phyloP scores from a whole-genome alignment of 2,797 vertebrate genomes.

The Hipposideros larvatus region DNA sequence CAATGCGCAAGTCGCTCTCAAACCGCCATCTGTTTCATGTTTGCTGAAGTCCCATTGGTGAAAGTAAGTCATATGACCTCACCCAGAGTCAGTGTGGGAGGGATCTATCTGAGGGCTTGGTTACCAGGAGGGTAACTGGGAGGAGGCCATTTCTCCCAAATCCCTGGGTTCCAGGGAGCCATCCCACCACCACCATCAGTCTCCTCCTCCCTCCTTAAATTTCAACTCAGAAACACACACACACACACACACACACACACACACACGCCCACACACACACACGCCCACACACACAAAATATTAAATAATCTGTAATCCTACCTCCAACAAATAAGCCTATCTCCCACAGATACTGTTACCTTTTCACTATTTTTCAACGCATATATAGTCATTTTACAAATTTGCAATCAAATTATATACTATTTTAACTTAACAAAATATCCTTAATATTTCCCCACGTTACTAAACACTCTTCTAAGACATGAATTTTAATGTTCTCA shows the following conservation, averaged over 20 bases:
- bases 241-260: no score
- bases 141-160: neutral
- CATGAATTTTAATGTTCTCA: conserved; percentile 26
- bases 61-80: neutral
- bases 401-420: neutral
- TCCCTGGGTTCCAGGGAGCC: rapidly evolving
- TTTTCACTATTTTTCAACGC: neutral
- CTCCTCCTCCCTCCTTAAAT: neutral
- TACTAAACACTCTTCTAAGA: conserved; percentile 49
- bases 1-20: neutral
- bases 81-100: neutral
- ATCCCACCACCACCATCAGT: neutral
- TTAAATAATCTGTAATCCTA: neutral
- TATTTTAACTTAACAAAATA: neutral
- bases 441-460: neutral
- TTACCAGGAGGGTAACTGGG: neutral
- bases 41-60: neutral
- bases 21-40: neutral
- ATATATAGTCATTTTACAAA: neutral
- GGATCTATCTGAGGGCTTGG: rapidly evolving
- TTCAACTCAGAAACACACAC: neutral
- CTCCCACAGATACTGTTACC: neutral
- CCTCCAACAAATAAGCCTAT: neutral
- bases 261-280: no score
- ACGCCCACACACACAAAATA: no score